These are phyloP conservation scores for Bungarus multicinctus DNA, from an alignment of 2,113 vertebrate species.

Conservation along the genomic window DNA sequence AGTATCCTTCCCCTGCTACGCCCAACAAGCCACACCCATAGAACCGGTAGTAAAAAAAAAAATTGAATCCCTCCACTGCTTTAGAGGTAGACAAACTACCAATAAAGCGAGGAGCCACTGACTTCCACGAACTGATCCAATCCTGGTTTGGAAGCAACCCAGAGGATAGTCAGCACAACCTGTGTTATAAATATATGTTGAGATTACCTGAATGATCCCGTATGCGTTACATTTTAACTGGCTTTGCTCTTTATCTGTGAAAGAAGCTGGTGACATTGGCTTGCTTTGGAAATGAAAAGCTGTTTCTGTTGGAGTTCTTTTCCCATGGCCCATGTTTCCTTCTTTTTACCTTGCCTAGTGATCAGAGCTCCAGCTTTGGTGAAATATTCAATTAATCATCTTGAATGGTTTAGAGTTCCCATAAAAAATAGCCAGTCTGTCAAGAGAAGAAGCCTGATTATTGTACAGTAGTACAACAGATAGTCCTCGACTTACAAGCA, in stretches of 20 bases:
- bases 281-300: not conserved
- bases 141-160: no score
- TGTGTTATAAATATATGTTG: no score
- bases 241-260: not conserved
- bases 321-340: not conserved
- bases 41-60: no score
- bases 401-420: not conserved
- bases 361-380: no score
- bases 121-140: not conserved
- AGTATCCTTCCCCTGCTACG: no score
- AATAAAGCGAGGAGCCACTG: not conserved
- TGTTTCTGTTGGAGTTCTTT: not conserved
- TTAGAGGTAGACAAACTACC: not conserved
- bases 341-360: not conserved
- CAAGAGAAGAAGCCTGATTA: not conserved
- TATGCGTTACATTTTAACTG: constrained; percentile 16
- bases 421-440: not conserved
- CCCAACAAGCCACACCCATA: no score
- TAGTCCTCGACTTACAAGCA: no score
- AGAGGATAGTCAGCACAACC: no score
- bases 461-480: not conserved
- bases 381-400: not conserved
- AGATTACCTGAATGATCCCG: constrained; percentile 47
- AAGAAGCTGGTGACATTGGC: not conserved
- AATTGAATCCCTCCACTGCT: no score